Base-by-base conservation (phyloP, 2,888 invertebrate species). In the Callosobruchus maculatus region DNA sequence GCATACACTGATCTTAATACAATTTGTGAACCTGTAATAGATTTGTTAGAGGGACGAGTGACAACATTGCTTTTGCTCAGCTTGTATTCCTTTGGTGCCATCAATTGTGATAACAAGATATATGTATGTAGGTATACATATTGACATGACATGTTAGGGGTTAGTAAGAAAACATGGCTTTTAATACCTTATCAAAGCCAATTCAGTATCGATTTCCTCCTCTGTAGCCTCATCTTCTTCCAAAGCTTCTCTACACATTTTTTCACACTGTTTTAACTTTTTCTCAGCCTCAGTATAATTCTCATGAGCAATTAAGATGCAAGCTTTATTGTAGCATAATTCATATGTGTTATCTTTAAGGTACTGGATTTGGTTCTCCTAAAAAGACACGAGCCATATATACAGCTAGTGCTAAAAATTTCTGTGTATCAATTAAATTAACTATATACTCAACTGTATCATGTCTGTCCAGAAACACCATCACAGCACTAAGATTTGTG, bases 161-260 rank as follows among this genome's bases (percentile, higher is more conserved):
- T n/a, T n/a, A n/a, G n/a, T 49, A 1, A 26, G 7, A 26, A 26
- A 26, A 49, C 13, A 13, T 49, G 18, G 18, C 13, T 18, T 49
- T 18, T 13, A 13, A 73, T 85, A 93, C 93, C 93, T 92, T 76
- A 99, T 97, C 74, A 97, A 93, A 69, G 95, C 96, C 74, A 97
- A 89, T 86, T 99, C 99, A 77, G 96, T 94, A 76, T 95, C 93
- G n/a, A 98, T 94, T 83, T 99, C 98, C 73, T 98, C 97, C 73
- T 98, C 97, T 78, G 97, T 97, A 7, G 93, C 92, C 0, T 96
- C 97, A 84, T 99, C 98, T 78, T 98, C 98, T 75, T 95, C 92
- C 4, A 97, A 90, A 75, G 93, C 92, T 83, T 96, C 95, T 0
- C 93, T 90, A 82, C 98, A 97, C 49, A 95, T 87, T 78, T 93